Evolutionary conservation across 2,888 invertebrate species (phyloP), one percentile per base, ranked within the genome.

Genomic region (Balanococcus diminutus): DNA sequence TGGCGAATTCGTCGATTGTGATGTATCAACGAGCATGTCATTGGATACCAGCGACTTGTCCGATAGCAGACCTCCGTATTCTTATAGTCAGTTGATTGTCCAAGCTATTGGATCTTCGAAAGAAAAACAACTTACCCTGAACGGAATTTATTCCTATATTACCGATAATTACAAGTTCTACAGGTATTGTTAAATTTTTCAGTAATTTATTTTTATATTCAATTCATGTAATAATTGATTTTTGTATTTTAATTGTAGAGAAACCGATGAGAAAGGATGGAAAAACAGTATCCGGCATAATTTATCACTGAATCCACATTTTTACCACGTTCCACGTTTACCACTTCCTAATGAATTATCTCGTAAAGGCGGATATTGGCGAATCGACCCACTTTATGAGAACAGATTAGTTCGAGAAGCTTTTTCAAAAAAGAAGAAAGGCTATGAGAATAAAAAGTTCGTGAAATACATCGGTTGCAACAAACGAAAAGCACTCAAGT

Each of bases 231-330:
- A 19, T 75, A 9, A 67, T 28, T 84, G 61, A 25, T 51, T 51
- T 19, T n/a, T 19, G 51, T n/a, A n/a, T n/a, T n/a, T n/a, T n/a
- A n/a, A 19, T 84, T 75, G 8, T 46, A 75, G 84, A 72, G 84
- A 84, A 67, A 84, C 84, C 16, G 84, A 84, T 31, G 84, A 84
- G 31, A 84, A 84, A 84, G 84, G 84, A 46, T 84, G 84, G 84
- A 84, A 84, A 75, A 84, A 84, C 31, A 84, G 84, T 16, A 84
- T 84, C 75, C 36, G 84, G 28, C 84, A 84, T 28, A 84, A 84
- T n/a, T 46, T 84, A 67, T 84, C 84, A 39, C 32, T 84, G n/a
- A 84, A 84, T 19, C 84, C 84, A 31, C 84, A 84, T 46, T 84
- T 84, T 75, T 84, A 79, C 84, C 84, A 84, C 39, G 84, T 84